Evolutionary conservation across 92 coral and sea anemone species (phyloP).

Genomic region (Bergia sp.): DNA sequence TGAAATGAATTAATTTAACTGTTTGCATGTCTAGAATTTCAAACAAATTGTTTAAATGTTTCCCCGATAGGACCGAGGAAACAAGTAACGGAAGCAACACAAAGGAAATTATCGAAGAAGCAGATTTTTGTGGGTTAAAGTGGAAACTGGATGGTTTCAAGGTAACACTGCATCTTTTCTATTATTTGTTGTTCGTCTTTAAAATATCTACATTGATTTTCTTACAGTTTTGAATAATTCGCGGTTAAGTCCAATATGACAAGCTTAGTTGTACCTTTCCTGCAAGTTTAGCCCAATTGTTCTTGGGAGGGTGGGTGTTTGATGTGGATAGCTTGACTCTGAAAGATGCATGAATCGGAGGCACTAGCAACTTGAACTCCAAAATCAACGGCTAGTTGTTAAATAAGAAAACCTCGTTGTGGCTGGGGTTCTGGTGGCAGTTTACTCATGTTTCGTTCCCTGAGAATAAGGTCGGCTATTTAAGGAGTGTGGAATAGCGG

Average conservation of each 20-base stretch:
- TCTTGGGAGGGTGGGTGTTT: not conserved
- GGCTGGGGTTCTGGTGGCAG: not conserved
- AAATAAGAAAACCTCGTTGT: too few relatives aligned
- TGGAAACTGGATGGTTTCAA: constrained; percentile 88
- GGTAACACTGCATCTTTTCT: constrained; percentile 47
- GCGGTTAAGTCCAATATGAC: too few relatives aligned
- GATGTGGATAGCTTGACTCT: not conserved
- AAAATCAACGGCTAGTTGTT: not conserved
- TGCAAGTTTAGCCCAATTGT: not conserved
- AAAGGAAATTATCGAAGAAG: constrained; percentile 91
- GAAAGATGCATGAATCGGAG: not conserved
- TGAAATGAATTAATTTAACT: not conserved
- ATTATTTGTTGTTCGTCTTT: too few relatives aligned
- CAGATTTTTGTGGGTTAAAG: constrained; percentile 93
- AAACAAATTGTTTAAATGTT: not conserved
- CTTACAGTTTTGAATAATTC: not conserved
- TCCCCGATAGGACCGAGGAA: constrained; percentile 60
- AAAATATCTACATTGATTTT: not conserved
- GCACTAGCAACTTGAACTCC: not conserved
- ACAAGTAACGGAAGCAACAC: constrained; percentile 70
- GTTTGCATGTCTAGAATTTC: not conserved
- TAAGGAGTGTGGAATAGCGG: not conserved
- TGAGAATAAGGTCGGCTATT: not conserved
- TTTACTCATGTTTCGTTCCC: not conserved
- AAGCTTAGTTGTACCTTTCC: not conserved